Base-by-base conservation (phyloP, 35 echinoderm and acorn worm species). In the Ptychodera flava region DNA sequence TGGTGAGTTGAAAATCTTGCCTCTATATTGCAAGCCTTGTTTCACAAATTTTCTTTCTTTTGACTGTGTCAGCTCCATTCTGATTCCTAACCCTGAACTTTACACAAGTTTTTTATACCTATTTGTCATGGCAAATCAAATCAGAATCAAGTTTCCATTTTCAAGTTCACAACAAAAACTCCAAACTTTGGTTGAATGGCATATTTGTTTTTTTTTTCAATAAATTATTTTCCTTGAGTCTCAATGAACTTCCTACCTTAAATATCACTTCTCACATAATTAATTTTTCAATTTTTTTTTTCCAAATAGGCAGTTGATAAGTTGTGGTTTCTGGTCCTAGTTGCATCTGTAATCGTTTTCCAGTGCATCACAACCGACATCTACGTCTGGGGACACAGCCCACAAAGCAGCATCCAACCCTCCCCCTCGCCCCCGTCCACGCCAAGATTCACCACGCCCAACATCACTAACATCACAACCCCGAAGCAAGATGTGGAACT, bases 341-440 rank as follows among this genome's bases (percentile, higher is more conserved):
- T 94, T 0, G 85, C 88, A 1, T 87, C 80, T 1, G 38, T 94
- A 29, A 75, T 94, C 38, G 52, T 94, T 34, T 94, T 94, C 36
- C 92, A 94, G 82, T 90, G 88, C 45, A 91, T 94, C 34, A 94
- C 92, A 28, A 90, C 92, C 0, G 92, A 94, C 45, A 91, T 94
- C 85, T 94, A 91, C 34, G 92, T 94, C 15, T 94, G 90, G 30
- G 87, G 90, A 33, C 92, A 37, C 35, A 1, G 28, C 34, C 30
- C 15, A n/a, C 82, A 34, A 34, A 34, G 35, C 28, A 36, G 14
- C 16, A n/a, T 83, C 35, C 32, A 2, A 35, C 30, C 1, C 35
- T 35, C 14, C 31, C 80, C 15, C 1, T 0, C 30, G 1, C 33
- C 28, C 32, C n/a, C n/a, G n/a, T n/a, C n/a, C n/a, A 64, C 45